Base-by-base conservation (phyloP, 53 echinoderm and acorn worm genomes). In the Hippasteria phrygiana region DNA sequence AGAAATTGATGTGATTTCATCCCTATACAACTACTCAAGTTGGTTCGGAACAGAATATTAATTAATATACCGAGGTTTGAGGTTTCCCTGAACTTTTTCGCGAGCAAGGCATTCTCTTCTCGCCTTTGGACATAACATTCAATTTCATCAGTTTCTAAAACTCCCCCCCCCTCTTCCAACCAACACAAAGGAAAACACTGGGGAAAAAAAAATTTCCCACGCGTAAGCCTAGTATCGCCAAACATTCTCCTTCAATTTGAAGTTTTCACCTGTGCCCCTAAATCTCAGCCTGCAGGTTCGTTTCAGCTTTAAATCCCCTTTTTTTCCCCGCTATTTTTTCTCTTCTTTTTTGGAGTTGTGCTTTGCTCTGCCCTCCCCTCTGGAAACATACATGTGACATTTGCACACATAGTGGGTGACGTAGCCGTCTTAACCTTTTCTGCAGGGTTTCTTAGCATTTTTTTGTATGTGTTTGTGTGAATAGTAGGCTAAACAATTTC, bases 301-400 rank as follows among this genome's bases (percentile, higher is more conserved):
- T 35, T 2, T 7, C 16, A 11, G 32, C 37, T 36, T 26, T 22
- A 35, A 33, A 8, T 8, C 59, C 10, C 69, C 33, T 1, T 33
- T 67, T 67, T 67, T 67, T 33, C 34, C 59, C 59, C 5, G 5
- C 24, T 8, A 8, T 13, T 36, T 35, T 33, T 16, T 35, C 69
- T 67, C 38, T 7, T 10, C 4, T 36, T 67, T 35, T 11, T 31
- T 36, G 14, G 48, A 48, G n/a, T n/a, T n/a, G n/a, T n/a, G n/a
- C n/a, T n/a, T n/a, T n/a, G n/a, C n/a, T n/a, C n/a, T n/a, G n/a
- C 59, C 59, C 26, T 8, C n/a, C 28, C 59, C 59, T 26, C 59
- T 59, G n/a, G 59, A 59, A 59, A 59, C 59, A 59, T 35, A 20
- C 32, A 65, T 65, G 69, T 67, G 69, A 67, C 69, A 67, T 67